Base-by-base conservation (phyloP, 2,888 invertebrate genomes). In the Embidobia sp. region DNA sequence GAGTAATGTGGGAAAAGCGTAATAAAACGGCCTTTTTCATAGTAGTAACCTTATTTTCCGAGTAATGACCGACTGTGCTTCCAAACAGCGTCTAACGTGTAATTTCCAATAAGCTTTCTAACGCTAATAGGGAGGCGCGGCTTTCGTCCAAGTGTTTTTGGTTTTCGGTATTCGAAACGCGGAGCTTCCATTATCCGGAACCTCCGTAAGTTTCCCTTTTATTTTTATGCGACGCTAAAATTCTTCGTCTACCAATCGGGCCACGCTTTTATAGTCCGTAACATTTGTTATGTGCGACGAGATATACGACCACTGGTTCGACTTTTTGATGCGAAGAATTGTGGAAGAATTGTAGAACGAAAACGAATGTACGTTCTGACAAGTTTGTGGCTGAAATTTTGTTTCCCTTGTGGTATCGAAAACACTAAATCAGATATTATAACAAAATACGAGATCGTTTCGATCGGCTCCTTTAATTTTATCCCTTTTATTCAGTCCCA, bases 81-180 rank as follows among this genome's bases (percentile, higher is more conserved):
- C 61, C 55, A 37, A 63, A 63, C 55, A 49, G 33, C 55, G 29
- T 49, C 57, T 73, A 73, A 46, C 63, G 40, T 73, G 72, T 53
- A 73, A 64, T 73, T 73, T 57, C 48, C 72, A 55, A 57, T 57
- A 73, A 73, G 72, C 72, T 73, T 42, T 48, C 26, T 57, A 53
- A 57, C 63, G 72, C 72, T 73, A 73, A 73, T 73, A 64, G 72
- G 72, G 64, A 57, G 72, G 72, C 63, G 72, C 72, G 57, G 57
- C 72, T 33, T 55, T 44, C 27, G 49, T 31, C 57, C 63, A 73
- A 73, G 72, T 73, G 72, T 73, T 73, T 73, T 73, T 49, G 64
- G 64, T 73, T 73, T 73, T 73, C 61, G 64, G 64, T 40, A 64
- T 73, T 64, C 73, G 55, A 33, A 72, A 63, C 72, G 72, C 64